phyloP scores from a whole-genome alignment of 2,888 invertebrate genomes.

The Eupithecia centaureata region DNA sequence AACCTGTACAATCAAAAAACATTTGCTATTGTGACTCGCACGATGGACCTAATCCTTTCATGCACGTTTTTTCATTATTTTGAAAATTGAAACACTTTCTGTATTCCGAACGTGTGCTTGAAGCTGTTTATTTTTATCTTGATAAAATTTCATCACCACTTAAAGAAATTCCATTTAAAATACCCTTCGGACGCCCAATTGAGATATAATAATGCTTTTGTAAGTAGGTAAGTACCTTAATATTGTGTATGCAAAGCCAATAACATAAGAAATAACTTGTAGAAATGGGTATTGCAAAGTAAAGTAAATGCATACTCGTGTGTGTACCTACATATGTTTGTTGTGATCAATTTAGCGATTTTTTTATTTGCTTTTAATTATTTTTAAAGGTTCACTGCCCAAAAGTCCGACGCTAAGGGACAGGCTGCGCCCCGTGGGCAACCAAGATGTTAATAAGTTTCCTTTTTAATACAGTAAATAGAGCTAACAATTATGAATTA shows the following conservation, averaged over 20 bases:
- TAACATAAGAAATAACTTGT: conserved; percentile 35
- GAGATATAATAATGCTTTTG: conserved; percentile 14
- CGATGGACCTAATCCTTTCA: neutral
- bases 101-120: neutral
- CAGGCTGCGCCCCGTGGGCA: too few relatives aligned
- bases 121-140: conserved; percentile 10
- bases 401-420: too few relatives aligned
- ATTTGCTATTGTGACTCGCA: neutral
- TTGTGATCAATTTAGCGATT: conserved; percentile 23
- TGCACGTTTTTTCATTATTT: conserved; percentile 6
- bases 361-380: too few relatives aligned
- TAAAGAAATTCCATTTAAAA: conserved; percentile 19
- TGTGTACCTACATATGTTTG: neutral
- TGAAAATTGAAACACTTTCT: conserved; percentile 2
- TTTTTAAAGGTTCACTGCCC: too few relatives aligned
- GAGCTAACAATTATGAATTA: too few relatives aligned
- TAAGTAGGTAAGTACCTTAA: neutral
- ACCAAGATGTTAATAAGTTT: too few relatives aligned
- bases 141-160: conserved; percentile 10
- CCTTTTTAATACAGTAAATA: too few relatives aligned
- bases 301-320: neutral
- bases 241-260: conserved; percentile 39
- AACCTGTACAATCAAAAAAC: neutral
- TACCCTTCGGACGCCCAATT: conserved; percentile 8
- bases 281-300: neutral